Evolutionary conservation across 1,140 invertebrate genomes (phyloP).

Genomic region (Nasonia giraulti): DNA sequence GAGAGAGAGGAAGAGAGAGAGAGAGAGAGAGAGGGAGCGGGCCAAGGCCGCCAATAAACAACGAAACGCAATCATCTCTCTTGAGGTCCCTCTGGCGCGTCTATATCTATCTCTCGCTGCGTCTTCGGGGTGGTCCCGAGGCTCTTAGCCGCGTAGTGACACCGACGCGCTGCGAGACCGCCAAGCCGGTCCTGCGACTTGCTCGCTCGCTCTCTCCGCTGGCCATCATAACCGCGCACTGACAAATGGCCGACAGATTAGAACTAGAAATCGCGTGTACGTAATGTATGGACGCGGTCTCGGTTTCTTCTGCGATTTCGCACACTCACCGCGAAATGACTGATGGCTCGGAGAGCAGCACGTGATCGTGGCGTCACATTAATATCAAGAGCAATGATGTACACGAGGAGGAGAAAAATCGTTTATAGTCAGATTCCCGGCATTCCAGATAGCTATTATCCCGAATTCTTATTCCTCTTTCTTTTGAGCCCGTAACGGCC

Average conservation of each 20-base stretch:
- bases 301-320: neutral
- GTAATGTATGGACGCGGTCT: neutral
- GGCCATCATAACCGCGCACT: constrained; percentile 64
- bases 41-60: neutral
- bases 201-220: constrained; percentile 45
- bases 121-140: constrained; percentile 66
- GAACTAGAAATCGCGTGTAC: neutral
- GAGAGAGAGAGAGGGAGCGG: neutral
- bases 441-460: neutral
- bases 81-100: constrained; percentile 12
- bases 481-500: neutral
- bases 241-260: constrained; percentile 71
- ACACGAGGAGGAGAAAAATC: neutral
- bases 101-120: constrained; percentile 46
- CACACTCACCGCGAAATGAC: neutral
- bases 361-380: too few species aligned
- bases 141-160: constrained; percentile 29
- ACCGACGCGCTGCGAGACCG: constrained; percentile 57
- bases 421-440: neutral
- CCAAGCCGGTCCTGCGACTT: constrained; percentile 62
- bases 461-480: constrained; percentile 19
- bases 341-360: neutral
- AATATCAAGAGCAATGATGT: too few species aligned
- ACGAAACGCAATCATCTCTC: constrained; percentile 43
- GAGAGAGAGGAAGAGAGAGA: neutral